Base-by-base conservation (phyloP, 2,888 invertebrate genomes). In the Zygogramma bicolorata region DNA sequence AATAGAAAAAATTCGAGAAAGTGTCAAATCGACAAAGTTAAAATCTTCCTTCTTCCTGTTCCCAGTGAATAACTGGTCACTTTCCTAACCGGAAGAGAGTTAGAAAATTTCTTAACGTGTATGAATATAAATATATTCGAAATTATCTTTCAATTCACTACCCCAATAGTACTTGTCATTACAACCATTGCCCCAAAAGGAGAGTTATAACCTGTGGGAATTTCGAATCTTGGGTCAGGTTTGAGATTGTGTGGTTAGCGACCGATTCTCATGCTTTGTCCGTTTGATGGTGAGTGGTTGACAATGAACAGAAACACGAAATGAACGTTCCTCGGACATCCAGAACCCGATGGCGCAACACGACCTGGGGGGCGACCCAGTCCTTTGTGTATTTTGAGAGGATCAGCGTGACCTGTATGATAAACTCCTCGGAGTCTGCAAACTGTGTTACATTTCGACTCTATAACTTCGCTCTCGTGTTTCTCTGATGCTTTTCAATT, bases 351-450 rank as follows among this genome's bases (percentile, higher is more conserved):
- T 67, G 70, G 53, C 65, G 67, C 68, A 72, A 74, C 75, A 72
- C 29, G 73, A 71, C 73, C 70, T 62, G 40, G 61, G n/a, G 72
- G 75, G 72, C 75, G 78, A 76, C 79, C 73, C 71, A 61, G 74
- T 75, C 79, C 79, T 80, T 80, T 80, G 78, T 75, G 69, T 75
- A 74, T 73, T 72, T 65, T 65, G 80, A 81, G 79, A 69, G 65
- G 34, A 77, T 71, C 80, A 81, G 81, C 83, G 83, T 83, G 83
- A 83, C 81, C 78, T 29, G 79, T 75, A 76, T 82, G 80, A 69
- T 82, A 81, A 81, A 81, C 76, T 75, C 76, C 74, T 74, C 76
- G 67, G 73, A 74, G 75, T 69, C 73, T 77, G 73, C 69, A 70
- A 65, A 59, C 71, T 73, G 73, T 73, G 75, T 75, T 46, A 75